Evolutionary conservation across 2,797 vertebrate genomes (phyloP), one percentile per base, ranked within the genome.

Genomic region (Bryconaethiops microstoma): DNA sequence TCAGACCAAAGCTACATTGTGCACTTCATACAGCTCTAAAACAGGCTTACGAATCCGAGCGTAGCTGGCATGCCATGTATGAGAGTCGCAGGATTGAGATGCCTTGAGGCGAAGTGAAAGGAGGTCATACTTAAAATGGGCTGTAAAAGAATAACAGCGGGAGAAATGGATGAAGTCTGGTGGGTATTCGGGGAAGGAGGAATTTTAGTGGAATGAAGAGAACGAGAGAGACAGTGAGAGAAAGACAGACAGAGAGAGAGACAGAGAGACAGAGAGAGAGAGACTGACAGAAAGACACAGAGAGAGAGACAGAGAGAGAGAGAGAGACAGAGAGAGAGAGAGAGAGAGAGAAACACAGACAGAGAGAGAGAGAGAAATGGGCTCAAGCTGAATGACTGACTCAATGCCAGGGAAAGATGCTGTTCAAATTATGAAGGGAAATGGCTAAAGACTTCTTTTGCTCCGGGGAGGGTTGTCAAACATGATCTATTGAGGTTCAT

Each of bases 101-200:
- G 89, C 89, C 92, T 90, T 86, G n/a, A 78, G 78, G 82, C 65
- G 8, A 65, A 81, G 80, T 55, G 74, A 86, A 94, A 92, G 59
- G 86, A 91, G 92, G 92, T 92, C 92, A 91, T 84, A 86, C 77
- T 71, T 87, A 90, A 89, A 91, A 91, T 90, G 88, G 83, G 85
- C 78, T 2, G 78, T 80, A 86, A 89, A 65, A 85, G 39, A 75
- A 70, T 21, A 82, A 60, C 65, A 50, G 67, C 70, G 25, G 63
- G 60, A 82, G 54, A 82, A 60, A 73, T 63, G 52, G 74, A 68
- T 35, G 73, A 40, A 21, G 59, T 40, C 77, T 79, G 74, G 48
- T 65, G 82, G 73, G 59, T 76, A 63, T 73, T 57, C 29, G 21
- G 65, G 70, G 70, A 55, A 79, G 23, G 39, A 64, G 77, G 69